Evolutionary conservation across 2,888 invertebrate species (phyloP), one percentile per base, ranked within the genome.

Genomic region (Conus canariensis): DNA sequence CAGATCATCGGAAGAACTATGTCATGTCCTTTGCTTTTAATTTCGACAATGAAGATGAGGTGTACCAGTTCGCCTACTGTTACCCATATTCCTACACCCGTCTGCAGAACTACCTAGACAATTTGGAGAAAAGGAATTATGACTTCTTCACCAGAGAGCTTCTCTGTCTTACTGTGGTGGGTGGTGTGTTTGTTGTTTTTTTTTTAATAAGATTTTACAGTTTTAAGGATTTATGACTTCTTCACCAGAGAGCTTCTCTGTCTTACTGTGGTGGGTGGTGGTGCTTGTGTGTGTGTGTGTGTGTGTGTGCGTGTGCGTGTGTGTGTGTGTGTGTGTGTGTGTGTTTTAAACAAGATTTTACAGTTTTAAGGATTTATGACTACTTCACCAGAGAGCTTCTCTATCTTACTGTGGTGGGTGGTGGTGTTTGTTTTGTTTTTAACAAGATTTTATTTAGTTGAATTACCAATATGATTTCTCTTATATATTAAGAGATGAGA

Each of bases 71-170:
- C 96, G 97, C 99, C 1, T 97, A 99, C 94, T 98, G 98, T 59
- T 98, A 98, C 91, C 99, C 99, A 0, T 99, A 99, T 96, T 98
- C 99, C n/a, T 99, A 99, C 96, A 98, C 98, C 0, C 97, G 98
- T 90, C 97, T 98, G 88, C 98, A 99, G 96, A 98, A 98, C 82
- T 98, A 99, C 96, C 97, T 99, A 92, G 97, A 98, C 74, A 96
- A 97, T 92, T 97, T 98, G 91, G 98, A 98, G 94, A 97, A 91
- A 97, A 97, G 96, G 95, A 96, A 97, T 85, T 95, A 97, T 91
- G 97, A 96, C 90, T 97, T 95, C 94, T 98, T 98, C 92, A 97
- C 97, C 56, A 97, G 98, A 92, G 98, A 98, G 94, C 97, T 97
- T 60, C 93, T 96, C 19, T 95, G 95, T 92, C 92, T 96, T 58